phyloP scores from a whole-genome alignment of 2,888 invertebrate species.

The Eristalinus sepulchralis region DNA sequence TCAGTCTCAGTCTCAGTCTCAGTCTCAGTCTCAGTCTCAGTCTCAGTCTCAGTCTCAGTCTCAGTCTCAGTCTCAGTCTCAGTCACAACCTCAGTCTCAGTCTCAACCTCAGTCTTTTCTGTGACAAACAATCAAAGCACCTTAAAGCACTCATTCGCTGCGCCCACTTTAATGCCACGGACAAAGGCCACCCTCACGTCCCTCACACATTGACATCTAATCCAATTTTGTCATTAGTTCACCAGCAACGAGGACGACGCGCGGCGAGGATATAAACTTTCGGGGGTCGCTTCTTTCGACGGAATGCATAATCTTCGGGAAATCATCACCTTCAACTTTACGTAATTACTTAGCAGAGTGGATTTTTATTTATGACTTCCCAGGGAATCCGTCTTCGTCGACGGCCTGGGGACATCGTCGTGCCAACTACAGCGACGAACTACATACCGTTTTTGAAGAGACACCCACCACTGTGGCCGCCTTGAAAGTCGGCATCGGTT shows the following conservation, averaged over 20 bases:
- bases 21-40: conserved; percentile 2
- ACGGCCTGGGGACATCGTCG: background rate
- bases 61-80: background rate
- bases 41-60: conserved; percentile 2
- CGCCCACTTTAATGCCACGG: background rate
- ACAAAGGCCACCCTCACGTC: conserved; percentile 25
- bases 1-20: conserved; percentile 2
- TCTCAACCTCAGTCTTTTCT: background rate
- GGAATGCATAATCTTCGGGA: conserved; percentile 61
- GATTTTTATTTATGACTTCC: conserved; percentile 68
- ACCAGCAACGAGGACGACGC: background rate
- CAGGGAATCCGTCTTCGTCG: conserved; percentile 37
- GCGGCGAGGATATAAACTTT: conserved; percentile 13
- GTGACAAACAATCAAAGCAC: background rate
- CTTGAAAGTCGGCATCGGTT: conserved; percentile 60
- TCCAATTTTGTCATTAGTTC: conserved; percentile 62
- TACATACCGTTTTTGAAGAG: background rate
- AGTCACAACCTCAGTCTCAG: too few species aligned
- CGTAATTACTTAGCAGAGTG: conserved; percentile 66
- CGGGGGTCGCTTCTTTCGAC: background rate
- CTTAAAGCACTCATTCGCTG: background rate
- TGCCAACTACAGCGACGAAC: background rate
- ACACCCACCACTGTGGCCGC: background rate
- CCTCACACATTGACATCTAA: conserved; percentile 34
- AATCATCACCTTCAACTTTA: conserved; percentile 70